Evolutionary conservation across 2,888 invertebrate genomes (phyloP).

Genomic region (Pinctada fucata): DNA sequence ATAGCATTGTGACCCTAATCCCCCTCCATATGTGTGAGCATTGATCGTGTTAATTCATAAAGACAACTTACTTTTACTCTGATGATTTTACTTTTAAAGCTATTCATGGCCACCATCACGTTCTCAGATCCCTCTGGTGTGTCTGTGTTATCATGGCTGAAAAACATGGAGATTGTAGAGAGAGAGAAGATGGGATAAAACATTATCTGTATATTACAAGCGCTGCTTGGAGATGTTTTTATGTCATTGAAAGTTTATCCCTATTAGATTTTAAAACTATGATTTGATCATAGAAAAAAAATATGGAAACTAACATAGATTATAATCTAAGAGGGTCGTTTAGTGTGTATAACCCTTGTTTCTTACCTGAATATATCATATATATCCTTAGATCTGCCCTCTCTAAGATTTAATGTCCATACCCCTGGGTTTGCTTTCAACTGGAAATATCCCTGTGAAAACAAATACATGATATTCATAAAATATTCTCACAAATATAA

Average conservation of each 20-base stretch:
- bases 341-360: neutral
- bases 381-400: constrained; percentile 95
- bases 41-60: too few relatives aligned
- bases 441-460: constrained; percentile 91
- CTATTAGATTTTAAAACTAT: too few relatives aligned
- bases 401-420: constrained; percentile 92
- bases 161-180: constrained; percentile 32
- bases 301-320: too few relatives aligned
- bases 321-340: too few relatives aligned
- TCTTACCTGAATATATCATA: constrained; percentile 86
- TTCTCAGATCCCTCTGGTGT: constrained; percentile 84
- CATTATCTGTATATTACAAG: too few relatives aligned
- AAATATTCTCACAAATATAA: too few relatives aligned
- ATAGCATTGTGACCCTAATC: too few relatives aligned
- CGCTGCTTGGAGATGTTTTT: too few relatives aligned
- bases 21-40: too few relatives aligned
- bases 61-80: constrained; percentile 86
- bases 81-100: constrained; percentile 92
- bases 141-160: constrained; percentile 87
- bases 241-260: too few relatives aligned
- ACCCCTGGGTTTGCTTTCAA: constrained; percentile 98
- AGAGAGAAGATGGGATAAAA: too few relatives aligned
- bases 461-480: neutral
- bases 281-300: too few relatives aligned
- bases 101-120: constrained; percentile 85